Evolutionary conservation across 1,140 invertebrate species (phyloP).

Genomic region (Heliothis subflexa): DNA sequence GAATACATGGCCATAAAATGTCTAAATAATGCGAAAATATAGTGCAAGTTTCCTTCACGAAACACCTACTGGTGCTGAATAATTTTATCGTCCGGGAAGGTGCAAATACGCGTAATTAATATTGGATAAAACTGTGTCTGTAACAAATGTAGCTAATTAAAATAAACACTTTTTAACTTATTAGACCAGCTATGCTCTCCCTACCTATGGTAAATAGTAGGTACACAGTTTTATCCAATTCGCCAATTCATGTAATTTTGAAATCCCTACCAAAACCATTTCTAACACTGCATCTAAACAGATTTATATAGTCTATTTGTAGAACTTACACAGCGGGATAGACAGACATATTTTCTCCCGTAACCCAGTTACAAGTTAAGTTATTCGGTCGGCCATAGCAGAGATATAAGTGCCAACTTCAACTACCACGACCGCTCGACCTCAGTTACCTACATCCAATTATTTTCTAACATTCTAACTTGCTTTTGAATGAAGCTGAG

Average conservation of each 20-base stretch:
- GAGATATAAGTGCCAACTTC: slow-evolving; percentile 10
- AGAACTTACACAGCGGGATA: neutral
- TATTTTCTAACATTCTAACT: slow-evolving; percentile 22
- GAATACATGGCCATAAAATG: no score
- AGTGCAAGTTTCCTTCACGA: no score
- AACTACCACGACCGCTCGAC: neutral
- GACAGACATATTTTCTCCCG: slow-evolving; percentile 4
- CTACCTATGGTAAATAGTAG: neutral
- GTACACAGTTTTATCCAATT: neutral
- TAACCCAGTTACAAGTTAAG: slow-evolving; percentile 13
- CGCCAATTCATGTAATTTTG: neutral
- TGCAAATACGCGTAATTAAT: no score
- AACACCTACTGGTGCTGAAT: no score
- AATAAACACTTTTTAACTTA: no score
- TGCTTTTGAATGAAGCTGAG: neutral
- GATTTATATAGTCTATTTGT: neutral
- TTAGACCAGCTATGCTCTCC: neutral
- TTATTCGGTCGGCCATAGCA: neutral
- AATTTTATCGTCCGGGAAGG: no score
- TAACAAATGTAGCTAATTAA: no score
- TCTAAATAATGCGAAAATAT: no score
- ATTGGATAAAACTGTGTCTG: no score
- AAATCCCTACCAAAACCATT: neutral
- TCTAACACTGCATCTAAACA: no score
- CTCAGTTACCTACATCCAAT: slow-evolving; percentile 38